These are phyloP conservation scores for Diploscapter pachys DNA, from an alignment of 1,140 invertebrate genomes.

Conservation along the genomic window DNA sequence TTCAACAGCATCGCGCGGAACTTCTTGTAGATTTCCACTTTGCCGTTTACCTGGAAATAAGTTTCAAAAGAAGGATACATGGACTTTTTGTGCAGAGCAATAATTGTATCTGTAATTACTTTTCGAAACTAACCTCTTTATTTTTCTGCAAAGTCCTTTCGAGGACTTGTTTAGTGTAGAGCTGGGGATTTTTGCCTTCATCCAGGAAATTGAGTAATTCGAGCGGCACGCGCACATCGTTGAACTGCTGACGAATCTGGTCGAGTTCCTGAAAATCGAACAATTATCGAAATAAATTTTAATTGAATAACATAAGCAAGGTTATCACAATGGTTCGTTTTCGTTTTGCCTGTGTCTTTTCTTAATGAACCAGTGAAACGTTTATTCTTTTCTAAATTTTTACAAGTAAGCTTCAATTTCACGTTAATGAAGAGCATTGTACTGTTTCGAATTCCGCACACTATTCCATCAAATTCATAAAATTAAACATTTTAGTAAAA, in stretches of 20 bases:
- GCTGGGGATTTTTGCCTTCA: slow-evolving; percentile 91
- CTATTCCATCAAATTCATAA: no score
- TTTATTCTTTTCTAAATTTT: no score
- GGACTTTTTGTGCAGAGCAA: no score
- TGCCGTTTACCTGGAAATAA: slow-evolving; percentile 52
- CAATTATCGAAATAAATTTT: no score
- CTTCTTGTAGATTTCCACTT: slow-evolving; percentile 56
- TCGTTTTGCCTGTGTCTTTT: no score
- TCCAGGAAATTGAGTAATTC: slow-evolving; percentile 99
- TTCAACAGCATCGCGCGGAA: slow-evolving; percentile 48
- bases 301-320: no score
- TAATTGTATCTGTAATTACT: not conserved
- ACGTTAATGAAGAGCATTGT: no score
- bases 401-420: no score
- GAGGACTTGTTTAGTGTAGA: slow-evolving; percentile 98
- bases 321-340: no score
- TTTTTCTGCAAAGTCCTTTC: slow-evolving; percentile 96
- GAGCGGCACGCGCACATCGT: slow-evolving; percentile 82
- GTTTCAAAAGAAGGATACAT: not conserved
- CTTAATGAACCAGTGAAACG: no score
- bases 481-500: not conserved
- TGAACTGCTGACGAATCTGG: slow-evolving; percentile 62
- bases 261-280: slow-evolving; percentile 73
- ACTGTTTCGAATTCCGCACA: no score
- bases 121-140: slow-evolving; percentile 64